Conservation (phyloP, 2,113 vertebrate species). For the Piprites chloris region DNA sequence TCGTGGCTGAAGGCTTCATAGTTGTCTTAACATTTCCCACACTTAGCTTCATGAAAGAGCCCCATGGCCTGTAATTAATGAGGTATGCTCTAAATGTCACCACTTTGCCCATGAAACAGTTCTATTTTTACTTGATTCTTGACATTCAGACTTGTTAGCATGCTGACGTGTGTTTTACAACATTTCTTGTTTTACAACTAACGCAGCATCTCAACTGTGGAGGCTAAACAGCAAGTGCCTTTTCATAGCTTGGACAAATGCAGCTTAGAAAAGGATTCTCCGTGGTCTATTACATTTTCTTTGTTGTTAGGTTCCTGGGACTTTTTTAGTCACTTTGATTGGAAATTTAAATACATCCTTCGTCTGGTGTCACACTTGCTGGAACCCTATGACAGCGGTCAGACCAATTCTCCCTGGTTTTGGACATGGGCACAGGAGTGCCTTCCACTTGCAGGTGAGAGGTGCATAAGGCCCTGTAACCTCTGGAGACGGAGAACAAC, state of each 20-base stretch:
- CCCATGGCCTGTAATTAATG: slow-evolving; percentile 13
- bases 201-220: background rate
- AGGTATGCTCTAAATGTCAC: slow-evolving; percentile 44
- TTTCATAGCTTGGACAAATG: background rate
- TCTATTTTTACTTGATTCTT: slow-evolving; percentile 59
- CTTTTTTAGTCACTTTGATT: background rate
- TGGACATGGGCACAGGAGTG: fast-evolving
- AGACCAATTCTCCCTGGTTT: background rate
- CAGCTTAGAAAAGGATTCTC: background rate
- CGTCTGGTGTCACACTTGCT: background rate
- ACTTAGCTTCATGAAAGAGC: background rate
- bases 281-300: background rate
- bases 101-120: slow-evolving; percentile 32
- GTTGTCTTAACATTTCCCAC: background rate
- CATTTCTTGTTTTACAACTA: background rate
- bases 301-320: background rate
- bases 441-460: background rate
- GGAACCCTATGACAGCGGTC: background rate
- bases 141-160: slow-evolving; percentile 40
- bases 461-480: background rate
- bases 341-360: background rate
- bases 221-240: background rate
- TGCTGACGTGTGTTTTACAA: slow-evolving; percentile 7
- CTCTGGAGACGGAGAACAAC: background rate
- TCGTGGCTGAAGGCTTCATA: background rate